Percentiles rank a stretch among this genome's conserved stretches.
These are phyloP conservation scores for Beaufortia kweichowensis DNA, from an alignment of 2,113 vertebrate genomes.

Conservation along the genomic window DNA sequence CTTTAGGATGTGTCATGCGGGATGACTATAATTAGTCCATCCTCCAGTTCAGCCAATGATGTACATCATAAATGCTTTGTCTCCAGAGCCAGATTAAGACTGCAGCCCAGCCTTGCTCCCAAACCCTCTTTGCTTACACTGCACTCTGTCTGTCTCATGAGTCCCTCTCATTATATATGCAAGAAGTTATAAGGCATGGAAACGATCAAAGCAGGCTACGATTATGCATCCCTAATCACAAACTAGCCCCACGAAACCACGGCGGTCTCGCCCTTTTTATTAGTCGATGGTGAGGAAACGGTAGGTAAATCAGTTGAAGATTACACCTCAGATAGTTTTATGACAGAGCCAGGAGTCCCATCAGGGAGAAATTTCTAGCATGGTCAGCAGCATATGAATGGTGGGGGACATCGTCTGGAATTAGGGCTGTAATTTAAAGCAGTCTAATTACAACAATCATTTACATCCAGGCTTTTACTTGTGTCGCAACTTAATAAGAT, in stretches of 20 bases:
- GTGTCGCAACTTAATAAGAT: conserved; percentile 49
- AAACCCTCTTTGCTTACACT: conserved; percentile 53
- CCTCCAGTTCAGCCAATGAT: conserved; percentile 55
- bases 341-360: conserved; percentile 54
- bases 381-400: conserved; percentile 57
- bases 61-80: conserved; percentile 56
- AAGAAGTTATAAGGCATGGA: conserved; percentile 57
- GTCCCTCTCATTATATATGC: conserved; percentile 52
- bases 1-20: conserved; percentile 59
- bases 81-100: conserved; percentile 57
- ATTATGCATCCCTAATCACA: conserved; percentile 60
- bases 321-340: conserved; percentile 59
- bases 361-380: conserved; percentile 57
- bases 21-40: conserved; percentile 56
- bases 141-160: conserved; percentile 57
- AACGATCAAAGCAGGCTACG: conserved; percentile 53
- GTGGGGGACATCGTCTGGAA: conserved; percentile 52
- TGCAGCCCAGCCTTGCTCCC: conserved; percentile 36
- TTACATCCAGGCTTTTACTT: conserved; percentile 54
- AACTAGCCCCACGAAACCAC: conserved; percentile 49
- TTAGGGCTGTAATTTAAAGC: conserved; percentile 58
- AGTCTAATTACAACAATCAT: conserved; percentile 57
- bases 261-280: conserved; percentile 55
- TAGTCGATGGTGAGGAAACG: conserved; percentile 46
- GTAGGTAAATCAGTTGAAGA: conserved; percentile 60